Evolutionary conservation across 2,888 invertebrate species (phyloP).

Genomic region (Parochlus steinenii): DNA sequence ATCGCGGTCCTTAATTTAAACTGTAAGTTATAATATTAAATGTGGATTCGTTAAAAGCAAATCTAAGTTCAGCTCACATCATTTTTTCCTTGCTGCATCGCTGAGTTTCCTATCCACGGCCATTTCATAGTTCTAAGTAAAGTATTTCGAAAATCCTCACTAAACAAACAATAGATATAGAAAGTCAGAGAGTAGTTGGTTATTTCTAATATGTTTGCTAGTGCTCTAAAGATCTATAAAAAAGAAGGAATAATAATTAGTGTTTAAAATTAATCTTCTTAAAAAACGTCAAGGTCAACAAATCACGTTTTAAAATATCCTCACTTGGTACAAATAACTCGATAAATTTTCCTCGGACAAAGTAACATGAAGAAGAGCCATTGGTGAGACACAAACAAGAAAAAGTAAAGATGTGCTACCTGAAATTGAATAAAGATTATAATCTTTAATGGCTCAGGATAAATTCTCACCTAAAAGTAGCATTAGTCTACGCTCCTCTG

Average conservation of each 20-base stretch:
- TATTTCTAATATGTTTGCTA: slow-evolving; percentile 56
- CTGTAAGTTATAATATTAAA: neutral
- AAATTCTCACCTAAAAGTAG: slow-evolving; percentile 35
- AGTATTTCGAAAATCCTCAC: slow-evolving; percentile 58
- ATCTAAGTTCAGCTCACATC: slow-evolving; percentile 20
- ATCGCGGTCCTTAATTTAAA: slow-evolving; percentile 4
- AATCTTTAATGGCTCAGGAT: neutral
- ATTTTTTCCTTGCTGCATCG: slow-evolving; percentile 23
- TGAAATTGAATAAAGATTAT: slow-evolving; percentile 13
- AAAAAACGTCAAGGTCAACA: neutral
- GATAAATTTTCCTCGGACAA: slow-evolving; percentile 43
- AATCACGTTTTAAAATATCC: slow-evolving; percentile 14
- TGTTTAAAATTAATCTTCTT: slow-evolving; percentile 2
- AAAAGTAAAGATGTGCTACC: slow-evolving; percentile 47
- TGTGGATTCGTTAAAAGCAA: neutral
- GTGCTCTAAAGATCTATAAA: slow-evolving; percentile 44
- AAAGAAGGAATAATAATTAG: neutral
- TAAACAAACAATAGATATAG: slow-evolving; percentile 62
- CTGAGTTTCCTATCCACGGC: slow-evolving; percentile 30
- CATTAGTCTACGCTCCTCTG: slow-evolving; percentile 47
- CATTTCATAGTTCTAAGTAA: slow-evolving; percentile 44
- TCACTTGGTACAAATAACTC: slow-evolving; percentile 45
- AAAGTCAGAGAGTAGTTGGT: slow-evolving; percentile 63
- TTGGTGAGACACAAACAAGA: slow-evolving; percentile 50
- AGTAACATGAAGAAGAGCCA: slow-evolving; percentile 52